Percentiles rank a stretch among this genome's conserved stretches.
Conservation (phyloP, 2,797 vertebrate species). For the Arrhamphus sclerolepis region DNA sequence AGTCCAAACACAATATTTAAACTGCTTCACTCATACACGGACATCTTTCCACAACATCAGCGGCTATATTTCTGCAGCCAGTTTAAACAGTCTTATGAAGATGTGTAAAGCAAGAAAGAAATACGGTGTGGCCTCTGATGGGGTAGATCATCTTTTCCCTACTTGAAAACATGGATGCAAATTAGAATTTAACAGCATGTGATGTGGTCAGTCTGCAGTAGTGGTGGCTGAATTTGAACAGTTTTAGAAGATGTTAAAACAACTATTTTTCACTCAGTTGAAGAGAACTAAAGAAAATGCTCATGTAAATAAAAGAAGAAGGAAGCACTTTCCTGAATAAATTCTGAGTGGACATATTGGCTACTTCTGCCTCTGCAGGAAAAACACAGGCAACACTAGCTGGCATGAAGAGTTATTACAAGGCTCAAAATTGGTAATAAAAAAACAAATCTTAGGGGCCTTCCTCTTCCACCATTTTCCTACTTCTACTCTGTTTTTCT, state of each 20-base stretch:
- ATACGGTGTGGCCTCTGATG: background rate
- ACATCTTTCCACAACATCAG: background rate
- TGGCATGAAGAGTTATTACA: background rate
- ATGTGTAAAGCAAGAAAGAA: background rate
- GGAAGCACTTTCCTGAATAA: background rate
- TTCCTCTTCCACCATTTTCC: no score
- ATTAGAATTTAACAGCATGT: background rate
- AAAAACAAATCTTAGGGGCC: no score
- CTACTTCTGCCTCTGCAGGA: background rate
- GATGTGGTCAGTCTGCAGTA: no score
- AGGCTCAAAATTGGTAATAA: no score
- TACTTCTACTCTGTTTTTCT: no score
- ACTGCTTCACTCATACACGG: background rate
- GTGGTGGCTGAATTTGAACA: no score
- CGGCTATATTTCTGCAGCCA: background rate
- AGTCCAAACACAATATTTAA: conserved; percentile 18
- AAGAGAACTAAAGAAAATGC: background rate
- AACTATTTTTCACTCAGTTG: no score
- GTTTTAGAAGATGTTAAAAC: no score
- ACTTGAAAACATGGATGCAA: background rate
- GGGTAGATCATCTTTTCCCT: background rate
- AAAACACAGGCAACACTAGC: background rate
- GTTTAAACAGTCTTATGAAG: conserved; percentile 15
- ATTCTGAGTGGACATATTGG: background rate
- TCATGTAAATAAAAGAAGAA: background rate